Evolutionary conservation across 2,113 vertebrate genomes (phyloP).

Genomic region (Eudorcas thomsonii): DNA sequence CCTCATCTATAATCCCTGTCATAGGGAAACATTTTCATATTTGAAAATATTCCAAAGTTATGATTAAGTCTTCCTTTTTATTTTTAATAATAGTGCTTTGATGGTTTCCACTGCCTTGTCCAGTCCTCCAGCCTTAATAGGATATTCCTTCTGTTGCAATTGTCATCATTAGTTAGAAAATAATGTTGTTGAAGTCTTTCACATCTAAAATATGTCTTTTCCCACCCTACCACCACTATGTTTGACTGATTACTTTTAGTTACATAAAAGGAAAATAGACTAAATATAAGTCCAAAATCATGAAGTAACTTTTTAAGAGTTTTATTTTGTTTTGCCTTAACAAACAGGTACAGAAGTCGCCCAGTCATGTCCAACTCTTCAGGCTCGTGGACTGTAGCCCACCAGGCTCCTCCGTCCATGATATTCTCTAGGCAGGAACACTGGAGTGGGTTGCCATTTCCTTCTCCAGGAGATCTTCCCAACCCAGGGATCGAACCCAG

Average conservation of each 20-base stretch:
- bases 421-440: no score
- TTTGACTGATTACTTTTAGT: not conserved
- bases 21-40: not conserved
- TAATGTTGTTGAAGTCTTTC: not conserved
- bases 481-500: no score
- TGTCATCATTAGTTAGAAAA: not conserved
- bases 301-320: not conserved
- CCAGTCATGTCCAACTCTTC: no score
- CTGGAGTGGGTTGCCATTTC: no score
- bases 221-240: not conserved
- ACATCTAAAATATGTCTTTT: not conserved
- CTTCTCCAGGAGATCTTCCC: no score
- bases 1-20: not conserved
- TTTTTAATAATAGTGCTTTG: not conserved
- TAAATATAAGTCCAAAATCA: not conserved
- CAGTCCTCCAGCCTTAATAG: not conserved
- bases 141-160: not conserved
- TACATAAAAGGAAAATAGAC: not conserved
- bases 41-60: slow-evolving; percentile 9
- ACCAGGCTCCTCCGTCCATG: no score
- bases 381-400: no score
- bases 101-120: not conserved
- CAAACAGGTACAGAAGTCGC: not conserved
- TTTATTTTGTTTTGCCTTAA: not conserved
- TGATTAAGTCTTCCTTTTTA: not conserved